Conservation (phyloP, 2,113 vertebrate genomes). For the Ammodytes marinus region DNA sequence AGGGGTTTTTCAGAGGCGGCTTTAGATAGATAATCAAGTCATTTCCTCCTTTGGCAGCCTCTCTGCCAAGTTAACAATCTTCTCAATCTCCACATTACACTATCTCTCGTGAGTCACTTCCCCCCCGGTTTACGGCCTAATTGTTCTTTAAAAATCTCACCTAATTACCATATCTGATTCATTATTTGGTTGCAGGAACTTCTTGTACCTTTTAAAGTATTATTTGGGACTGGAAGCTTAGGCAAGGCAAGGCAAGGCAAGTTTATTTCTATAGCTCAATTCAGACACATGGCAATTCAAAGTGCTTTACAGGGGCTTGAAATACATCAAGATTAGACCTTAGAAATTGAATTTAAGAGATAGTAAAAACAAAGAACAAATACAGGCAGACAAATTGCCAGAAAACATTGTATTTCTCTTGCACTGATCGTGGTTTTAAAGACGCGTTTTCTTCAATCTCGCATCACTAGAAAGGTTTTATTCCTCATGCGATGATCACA, state of each 20-base stretch:
- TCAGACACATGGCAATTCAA: no score
- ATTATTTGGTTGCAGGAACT: not conserved
- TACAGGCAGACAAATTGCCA: no score
- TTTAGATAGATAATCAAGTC: constrained; percentile 37
- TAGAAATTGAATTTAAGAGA: no score
- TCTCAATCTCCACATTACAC: constrained; percentile 36
- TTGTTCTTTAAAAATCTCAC: not conserved
- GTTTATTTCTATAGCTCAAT: no score
- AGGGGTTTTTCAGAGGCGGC: constrained; percentile 31
- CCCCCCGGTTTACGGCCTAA: constrained; percentile 28
- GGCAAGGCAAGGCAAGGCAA: not conserved
- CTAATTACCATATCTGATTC: not conserved
- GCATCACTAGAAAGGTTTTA: no score
- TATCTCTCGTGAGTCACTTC: constrained; percentile 20
- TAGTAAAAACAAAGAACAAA: no score
- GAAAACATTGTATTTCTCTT: no score
- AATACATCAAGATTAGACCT: no score
- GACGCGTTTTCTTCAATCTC: no score
- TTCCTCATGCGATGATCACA: no score
- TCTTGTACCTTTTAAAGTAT: not conserved
- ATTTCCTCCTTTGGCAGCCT: constrained; percentile 34
- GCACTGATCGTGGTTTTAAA: no score
- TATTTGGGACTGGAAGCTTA: constrained; percentile 2
- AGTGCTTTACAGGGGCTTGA: no score
- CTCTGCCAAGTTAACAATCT: constrained; percentile 37